These are phyloP conservation scores for Gadus chalcogrammus DNA, from an alignment of 2,113 vertebrate genomes.

Conservation along the genomic window DNA sequence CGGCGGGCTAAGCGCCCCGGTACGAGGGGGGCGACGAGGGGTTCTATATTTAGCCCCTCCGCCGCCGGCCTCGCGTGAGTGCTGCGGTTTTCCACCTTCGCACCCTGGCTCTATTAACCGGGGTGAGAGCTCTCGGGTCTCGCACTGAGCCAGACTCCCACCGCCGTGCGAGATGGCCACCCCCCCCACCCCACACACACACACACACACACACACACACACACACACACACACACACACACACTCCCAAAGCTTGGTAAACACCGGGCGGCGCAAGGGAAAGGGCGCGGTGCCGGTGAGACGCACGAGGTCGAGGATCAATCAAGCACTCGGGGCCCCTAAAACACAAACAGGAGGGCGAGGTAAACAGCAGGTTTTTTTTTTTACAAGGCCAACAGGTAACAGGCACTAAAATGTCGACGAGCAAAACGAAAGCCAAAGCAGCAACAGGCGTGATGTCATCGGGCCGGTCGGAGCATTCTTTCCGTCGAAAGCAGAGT, in stretches of 20 bases:
- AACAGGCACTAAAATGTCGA: constrained; percentile 37
- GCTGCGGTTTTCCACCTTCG: too few relatives aligned
- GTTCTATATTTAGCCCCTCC: too few relatives aligned
- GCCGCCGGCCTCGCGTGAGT: too few relatives aligned
- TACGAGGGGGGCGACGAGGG: too few relatives aligned
- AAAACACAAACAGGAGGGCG: constrained; percentile 63
- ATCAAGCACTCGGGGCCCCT: constrained; percentile 57
- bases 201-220: not conserved
- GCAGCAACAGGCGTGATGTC: constrained; percentile 33
- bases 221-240: constrained; percentile 2
- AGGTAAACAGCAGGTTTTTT: constrained; percentile 22
- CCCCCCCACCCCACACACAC: too few relatives aligned
- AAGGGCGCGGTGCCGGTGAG: constrained; percentile 49
- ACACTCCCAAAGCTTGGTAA: not conserved
- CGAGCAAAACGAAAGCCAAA: constrained; percentile 41
- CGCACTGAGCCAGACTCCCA: too few relatives aligned
- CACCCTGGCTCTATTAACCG: too few relatives aligned
- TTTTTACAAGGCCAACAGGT: constrained; percentile 60
- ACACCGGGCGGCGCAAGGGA: constrained; percentile 24
- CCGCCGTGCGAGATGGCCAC: too few relatives aligned
- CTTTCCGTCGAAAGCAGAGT: constrained; percentile 44
- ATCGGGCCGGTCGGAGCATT: constrained; percentile 52
- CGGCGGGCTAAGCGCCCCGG: too few relatives aligned
- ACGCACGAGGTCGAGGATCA: constrained; percentile 53
- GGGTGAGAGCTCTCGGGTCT: too few relatives aligned